phyloP scores from a whole-genome alignment of 2,113 vertebrate genomes.

The Columba livia region DNA sequence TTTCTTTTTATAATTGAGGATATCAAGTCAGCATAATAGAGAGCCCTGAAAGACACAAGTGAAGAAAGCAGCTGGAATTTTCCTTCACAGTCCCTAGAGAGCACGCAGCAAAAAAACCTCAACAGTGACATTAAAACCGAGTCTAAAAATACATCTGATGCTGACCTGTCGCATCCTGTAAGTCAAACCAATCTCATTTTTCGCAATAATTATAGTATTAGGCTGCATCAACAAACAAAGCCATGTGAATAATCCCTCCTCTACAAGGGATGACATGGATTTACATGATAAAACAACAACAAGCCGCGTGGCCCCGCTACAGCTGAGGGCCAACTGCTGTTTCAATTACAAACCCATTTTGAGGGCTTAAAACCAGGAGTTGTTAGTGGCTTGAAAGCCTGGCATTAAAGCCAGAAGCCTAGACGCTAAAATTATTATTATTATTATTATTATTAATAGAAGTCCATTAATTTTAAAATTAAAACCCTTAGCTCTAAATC shows the following conservation, averaged over 20 bases:
- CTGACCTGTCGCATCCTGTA: not conserved
- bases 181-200: slow-evolving; percentile 17
- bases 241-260: not conserved
- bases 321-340: not conserved
- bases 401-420: not conserved
- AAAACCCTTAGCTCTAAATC: not conserved
- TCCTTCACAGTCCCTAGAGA: slow-evolving; percentile 10
- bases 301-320: not conserved
- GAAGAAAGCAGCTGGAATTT: not conserved
- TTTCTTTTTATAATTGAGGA: not conserved
- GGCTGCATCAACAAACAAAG: not conserved
- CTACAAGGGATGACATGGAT: slow-evolving; percentile 3
- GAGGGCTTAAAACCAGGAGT: slow-evolving; percentile 14
- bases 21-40: slow-evolving; percentile 18
- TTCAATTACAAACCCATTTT: not conserved
- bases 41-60: not conserved
- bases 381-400: slow-evolving; percentile 12
- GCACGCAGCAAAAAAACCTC: not conserved
- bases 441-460: not conserved
- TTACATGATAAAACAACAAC: not conserved
- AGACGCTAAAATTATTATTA: not conserved
- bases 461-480: not conserved
- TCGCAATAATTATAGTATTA: slow-evolving; percentile 32
- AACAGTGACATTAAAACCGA: slow-evolving; percentile 30
- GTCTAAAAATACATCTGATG: slow-evolving; percentile 47